phyloP scores from a whole-genome alignment of 2,113 vertebrate species.

The Struthio camelus region DNA sequence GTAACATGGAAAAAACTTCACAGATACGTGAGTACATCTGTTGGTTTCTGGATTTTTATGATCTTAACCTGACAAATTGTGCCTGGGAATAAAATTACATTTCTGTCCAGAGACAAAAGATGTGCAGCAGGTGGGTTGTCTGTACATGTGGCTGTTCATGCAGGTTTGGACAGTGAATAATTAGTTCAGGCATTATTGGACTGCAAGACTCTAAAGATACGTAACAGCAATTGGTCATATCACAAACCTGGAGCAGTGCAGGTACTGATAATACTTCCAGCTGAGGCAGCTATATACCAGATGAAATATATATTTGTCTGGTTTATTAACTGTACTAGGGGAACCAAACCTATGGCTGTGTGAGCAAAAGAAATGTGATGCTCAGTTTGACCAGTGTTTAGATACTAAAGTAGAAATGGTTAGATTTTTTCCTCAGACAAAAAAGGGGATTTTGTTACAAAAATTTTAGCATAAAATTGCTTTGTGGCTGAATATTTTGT shows the following conservation, averaged over 20 bases:
- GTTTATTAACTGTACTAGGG: not conserved
- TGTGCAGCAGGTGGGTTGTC: fast-evolving
- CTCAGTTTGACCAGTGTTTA: not conserved
- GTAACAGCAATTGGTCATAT: not conserved
- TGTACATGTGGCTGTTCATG: not conserved
- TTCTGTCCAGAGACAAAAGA: not conserved
- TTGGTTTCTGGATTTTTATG: not conserved
- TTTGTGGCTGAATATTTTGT: not conserved
- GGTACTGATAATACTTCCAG: not conserved
- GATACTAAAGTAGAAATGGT: not conserved
- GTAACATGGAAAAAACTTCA: not conserved
- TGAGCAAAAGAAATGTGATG: not conserved
- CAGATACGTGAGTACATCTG: not conserved
- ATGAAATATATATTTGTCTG: not conserved
- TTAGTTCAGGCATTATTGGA: not conserved
- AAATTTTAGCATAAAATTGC: not conserved
- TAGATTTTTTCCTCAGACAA: not conserved
- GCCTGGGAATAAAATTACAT: not conserved
- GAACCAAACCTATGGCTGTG: not conserved
- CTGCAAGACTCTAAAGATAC: not conserved
- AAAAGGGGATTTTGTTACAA: not conserved
- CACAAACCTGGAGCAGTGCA: not conserved
- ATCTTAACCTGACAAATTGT: not conserved
- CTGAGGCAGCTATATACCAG: not conserved
- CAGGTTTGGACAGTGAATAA: not conserved